Evolutionary conservation across 64 coral and sea anemone genomes (phyloP), one percentile per base, ranked within the genome.

Genomic region (Hydrozoanthus tunicans): DNA sequence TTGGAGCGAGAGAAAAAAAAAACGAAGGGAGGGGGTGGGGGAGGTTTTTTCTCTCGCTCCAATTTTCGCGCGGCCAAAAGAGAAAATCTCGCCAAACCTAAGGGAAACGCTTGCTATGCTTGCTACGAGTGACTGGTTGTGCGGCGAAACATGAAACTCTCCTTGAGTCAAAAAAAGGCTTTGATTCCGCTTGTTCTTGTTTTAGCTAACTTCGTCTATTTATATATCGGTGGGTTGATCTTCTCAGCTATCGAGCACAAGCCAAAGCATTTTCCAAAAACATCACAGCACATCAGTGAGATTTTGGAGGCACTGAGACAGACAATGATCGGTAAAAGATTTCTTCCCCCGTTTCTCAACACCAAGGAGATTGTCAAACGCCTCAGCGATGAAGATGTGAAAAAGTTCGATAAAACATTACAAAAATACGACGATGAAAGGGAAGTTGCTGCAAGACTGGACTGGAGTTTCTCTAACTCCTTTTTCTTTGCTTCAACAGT

Each of bases 401-500:
- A 81, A 69, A 86, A 98, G 5, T 65, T 98, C 5, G 90, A 98
- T 53, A 67, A 54, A 64, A 92, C 58, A 0, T 91, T 98, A 64
- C 65, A 90, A 32, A 81, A 91, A 51, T 93, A 91, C 11, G 62
- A 77, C 56, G 55, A 25, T 20, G 79, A 92, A 67, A 94, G 93
- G 32, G 80, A 24, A 52, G 73, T 61, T 61, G 96, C 93, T 77
- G 79, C 91, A 25, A 90, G 80, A 63, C 96, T 90, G 2, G n/a
- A 77, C 10, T 98, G 96, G 96, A 98, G 91, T 64, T 98, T 98
- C 77, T 98, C 96, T 0, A 98, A 98, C 86, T 94, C 96, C 2
- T 27, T 98, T 24, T 98, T 98, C 77, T 98, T 98, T 77, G 93
- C 96, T 11, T 93, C 96, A 9, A 94, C 96, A 54, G 91, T 98